phyloP scores from a whole-genome alignment of 2,113 vertebrate genomes.

The Stigmatopora argus region DNA sequence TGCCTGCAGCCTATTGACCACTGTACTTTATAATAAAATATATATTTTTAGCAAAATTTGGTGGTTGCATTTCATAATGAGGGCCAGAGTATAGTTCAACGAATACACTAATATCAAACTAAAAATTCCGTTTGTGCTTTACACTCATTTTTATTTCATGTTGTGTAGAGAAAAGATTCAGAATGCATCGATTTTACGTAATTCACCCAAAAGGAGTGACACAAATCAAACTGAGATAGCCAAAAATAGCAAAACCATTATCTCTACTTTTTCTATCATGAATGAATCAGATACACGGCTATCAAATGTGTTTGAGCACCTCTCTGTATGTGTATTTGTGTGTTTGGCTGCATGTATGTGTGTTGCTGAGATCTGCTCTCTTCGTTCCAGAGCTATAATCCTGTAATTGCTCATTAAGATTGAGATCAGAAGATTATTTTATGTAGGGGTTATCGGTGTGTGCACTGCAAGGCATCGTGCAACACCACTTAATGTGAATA shows the following conservation, averaged over 20 bases:
- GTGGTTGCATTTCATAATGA: too few species aligned
- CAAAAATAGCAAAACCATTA: constrained; percentile 13
- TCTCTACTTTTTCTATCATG: constrained; percentile 36
- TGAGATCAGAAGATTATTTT: constrained; percentile 58
- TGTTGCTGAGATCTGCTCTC: constrained; percentile 7
- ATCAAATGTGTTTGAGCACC: constrained; percentile 3
- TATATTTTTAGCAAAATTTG: too few species aligned
- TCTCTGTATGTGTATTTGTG: constrained; percentile 2
- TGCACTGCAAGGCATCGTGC: constrained; percentile 6
- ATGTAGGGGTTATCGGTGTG: constrained; percentile 37
- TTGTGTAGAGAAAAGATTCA: not conserved
- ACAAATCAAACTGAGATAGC: not conserved
- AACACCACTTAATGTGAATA: not conserved
- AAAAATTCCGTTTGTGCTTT: not conserved
- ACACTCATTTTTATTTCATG: not conserved
- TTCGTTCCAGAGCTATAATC: constrained; percentile 46
- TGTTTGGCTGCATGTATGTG: not conserved
- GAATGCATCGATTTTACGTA: constrained; percentile 15
- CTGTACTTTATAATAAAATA: too few species aligned
- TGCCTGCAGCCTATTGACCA: too few species aligned
- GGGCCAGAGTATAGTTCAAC: too few species aligned
- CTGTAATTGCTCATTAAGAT: constrained; percentile 61
- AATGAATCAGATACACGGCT: constrained; percentile 37
- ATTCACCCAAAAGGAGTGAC: constrained; percentile 28
- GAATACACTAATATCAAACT: not conserved